Conservation (phyloP, 1,140 invertebrate species). For the Vanessa atalanta region DNA sequence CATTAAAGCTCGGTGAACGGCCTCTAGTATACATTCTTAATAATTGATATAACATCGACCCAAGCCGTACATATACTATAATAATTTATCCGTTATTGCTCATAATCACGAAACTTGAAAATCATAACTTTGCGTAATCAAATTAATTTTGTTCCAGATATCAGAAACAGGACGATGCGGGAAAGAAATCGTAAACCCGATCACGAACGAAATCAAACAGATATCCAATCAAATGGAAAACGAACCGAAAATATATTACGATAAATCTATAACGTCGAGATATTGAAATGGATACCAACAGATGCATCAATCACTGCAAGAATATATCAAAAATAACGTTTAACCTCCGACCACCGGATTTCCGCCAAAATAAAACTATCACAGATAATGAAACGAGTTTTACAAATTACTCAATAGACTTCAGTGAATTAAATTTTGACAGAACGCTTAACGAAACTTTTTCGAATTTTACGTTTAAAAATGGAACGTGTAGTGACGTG, state of each 20-base stretch:
- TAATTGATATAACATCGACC: too few species aligned
- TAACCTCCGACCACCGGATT: slow-evolving; percentile 39
- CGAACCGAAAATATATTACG: not conserved
- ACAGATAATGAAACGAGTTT: slow-evolving; percentile 31
- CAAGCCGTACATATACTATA: too few species aligned
- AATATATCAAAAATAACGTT: slow-evolving; percentile 46
- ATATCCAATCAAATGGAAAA: slow-evolving; percentile 10
- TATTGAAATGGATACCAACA: slow-evolving; percentile 40
- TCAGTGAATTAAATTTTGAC: slow-evolving; percentile 48
- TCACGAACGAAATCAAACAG: slow-evolving; percentile 1
- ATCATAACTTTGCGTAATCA: not conserved
- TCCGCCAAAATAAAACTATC: slow-evolving; percentile 18
- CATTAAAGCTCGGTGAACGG: too few species aligned
- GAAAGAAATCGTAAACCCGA: slow-evolving; percentile 3
- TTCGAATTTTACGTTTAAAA: slow-evolving; percentile 54
- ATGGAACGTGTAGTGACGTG: slow-evolving; percentile 63
- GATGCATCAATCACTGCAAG: slow-evolving; percentile 41
- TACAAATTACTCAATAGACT: slow-evolving; percentile 40
- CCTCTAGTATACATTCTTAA: too few species aligned
- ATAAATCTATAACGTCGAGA: slow-evolving; percentile 5
- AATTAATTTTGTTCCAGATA: slow-evolving; percentile 18
- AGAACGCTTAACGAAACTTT: slow-evolving; percentile 47
- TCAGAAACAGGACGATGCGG: not conserved
- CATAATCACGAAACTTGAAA: not conserved
- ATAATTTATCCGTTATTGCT: too few species aligned